Evolutionary conservation across 1,140 invertebrate species (phyloP).

Genomic region (Drosophila kurseongensis): DNA sequence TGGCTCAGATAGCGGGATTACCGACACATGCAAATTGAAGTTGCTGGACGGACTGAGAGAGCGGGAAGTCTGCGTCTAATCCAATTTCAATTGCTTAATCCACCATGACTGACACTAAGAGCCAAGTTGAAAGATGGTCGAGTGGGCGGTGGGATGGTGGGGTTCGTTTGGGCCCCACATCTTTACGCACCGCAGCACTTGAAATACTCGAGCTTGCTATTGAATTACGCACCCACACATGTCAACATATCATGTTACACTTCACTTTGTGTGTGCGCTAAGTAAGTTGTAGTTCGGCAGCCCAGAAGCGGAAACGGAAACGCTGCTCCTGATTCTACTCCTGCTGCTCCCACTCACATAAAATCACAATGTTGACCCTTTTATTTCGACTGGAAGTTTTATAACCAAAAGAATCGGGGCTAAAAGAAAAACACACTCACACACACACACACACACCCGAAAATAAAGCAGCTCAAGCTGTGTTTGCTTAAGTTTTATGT

Average conservation of each 20-base stretch:
- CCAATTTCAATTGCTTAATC: constrained; percentile 73
- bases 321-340: not conserved
- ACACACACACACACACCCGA: constrained; percentile 17
- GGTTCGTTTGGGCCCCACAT: constrained; percentile 16
- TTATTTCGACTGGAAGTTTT: constrained; percentile 63
- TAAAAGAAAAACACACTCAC: constrained; percentile 5
- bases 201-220: constrained; percentile 45
- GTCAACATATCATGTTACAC: constrained; percentile 70
- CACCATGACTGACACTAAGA: constrained; percentile 62
- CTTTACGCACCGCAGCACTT: constrained; percentile 65
- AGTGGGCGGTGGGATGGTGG: not conserved
- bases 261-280: constrained; percentile 62
- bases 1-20: constrained; percentile 44
- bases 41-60: constrained; percentile 5
- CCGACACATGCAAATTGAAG: constrained; percentile 51
- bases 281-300: constrained; percentile 52
- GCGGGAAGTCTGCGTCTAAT: constrained; percentile 41
- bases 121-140: constrained; percentile 53
- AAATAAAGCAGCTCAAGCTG: constrained; percentile 48
- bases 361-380: constrained; percentile 70
- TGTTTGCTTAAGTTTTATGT: constrained; percentile 64
- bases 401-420: constrained; percentile 31
- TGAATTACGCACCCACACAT: constrained; percentile 60
- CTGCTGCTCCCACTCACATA: constrained; percentile 13
- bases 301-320: constrained; percentile 32